These are phyloP conservation scores for Drosophila micromelanica DNA, from an alignment of 1,140 invertebrate species.

Conservation along the genomic window DNA sequence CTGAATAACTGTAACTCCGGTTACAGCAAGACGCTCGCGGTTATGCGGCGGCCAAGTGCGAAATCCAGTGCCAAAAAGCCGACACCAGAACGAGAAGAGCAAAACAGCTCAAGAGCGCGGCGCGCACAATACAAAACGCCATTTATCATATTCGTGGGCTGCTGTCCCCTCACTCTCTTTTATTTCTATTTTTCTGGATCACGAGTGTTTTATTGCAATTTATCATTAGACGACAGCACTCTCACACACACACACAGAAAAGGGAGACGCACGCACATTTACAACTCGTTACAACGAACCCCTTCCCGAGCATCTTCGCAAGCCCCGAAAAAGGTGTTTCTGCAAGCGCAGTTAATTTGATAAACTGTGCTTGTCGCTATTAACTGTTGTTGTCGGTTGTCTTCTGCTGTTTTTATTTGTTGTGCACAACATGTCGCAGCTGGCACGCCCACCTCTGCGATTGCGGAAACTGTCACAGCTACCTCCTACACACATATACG, in stretches of 20 bases:
- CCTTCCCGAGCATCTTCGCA: constrained; percentile 12
- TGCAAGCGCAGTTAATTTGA: constrained; percentile 70
- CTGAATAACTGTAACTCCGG: constrained; percentile 29
- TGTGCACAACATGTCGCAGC: constrained; percentile 64
- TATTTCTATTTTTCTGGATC: constrained; percentile 55
- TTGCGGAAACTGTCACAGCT: constrained; percentile 2
- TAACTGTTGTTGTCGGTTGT: constrained; percentile 65
- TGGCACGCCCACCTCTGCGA: constrained; percentile 32
- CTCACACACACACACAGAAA: constrained; percentile 20
- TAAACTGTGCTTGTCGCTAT: constrained; percentile 74
- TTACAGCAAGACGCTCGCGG: constrained; percentile 57
- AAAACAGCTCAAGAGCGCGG: constrained; percentile 2
- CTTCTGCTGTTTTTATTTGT: constrained; percentile 44
- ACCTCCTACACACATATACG: constrained; percentile 3
- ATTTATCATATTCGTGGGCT: constrained; percentile 71
- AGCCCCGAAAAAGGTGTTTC: constrained; percentile 35
- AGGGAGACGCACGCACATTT: constrained; percentile 53
- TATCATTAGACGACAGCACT: constrained; percentile 74
- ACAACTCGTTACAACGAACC: constrained; percentile 60
- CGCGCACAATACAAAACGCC: constrained; percentile 61
- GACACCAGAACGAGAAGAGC: constrained; percentile 9
- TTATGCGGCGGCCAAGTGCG: constrained; percentile 55
- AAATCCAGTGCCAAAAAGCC: constrained; percentile 72
- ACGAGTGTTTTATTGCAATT: constrained; percentile 80
- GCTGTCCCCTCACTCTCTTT: too few relatives aligned